Evolutionary conservation across 2,888 invertebrate genomes (phyloP).

Genomic region (Lysandra coridon): DNA sequence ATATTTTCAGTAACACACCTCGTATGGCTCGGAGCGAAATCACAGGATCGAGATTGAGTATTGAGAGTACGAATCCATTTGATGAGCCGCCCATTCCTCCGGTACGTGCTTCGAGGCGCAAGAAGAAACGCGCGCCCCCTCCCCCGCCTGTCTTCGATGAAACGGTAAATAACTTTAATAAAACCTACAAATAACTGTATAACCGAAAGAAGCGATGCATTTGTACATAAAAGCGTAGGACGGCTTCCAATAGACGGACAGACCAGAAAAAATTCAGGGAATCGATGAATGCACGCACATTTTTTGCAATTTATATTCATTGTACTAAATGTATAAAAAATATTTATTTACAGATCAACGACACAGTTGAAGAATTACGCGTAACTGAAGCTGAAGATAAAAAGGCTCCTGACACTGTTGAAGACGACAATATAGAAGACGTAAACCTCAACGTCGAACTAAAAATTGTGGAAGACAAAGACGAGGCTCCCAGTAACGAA

Average conservation of each 20-base stretch:
- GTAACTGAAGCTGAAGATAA: conserved; percentile 53
- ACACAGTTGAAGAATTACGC: conserved; percentile 55
- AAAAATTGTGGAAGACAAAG: conserved; percentile 75
- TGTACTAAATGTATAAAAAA: too few species aligned
- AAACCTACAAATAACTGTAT: too few species aligned
- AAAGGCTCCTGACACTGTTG: conserved; percentile 47
- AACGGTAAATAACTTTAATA: conserved; percentile 48
- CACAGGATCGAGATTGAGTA: conserved; percentile 79
- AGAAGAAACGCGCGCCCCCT: conserved; percentile 83
- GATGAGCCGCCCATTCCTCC: conserved; percentile 74
- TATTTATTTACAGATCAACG: conserved; percentile 54
- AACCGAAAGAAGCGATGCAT: too few species aligned
- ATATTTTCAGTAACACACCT: conserved; percentile 58
- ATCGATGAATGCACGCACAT: too few species aligned
- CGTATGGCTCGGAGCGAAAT: conserved; percentile 72
- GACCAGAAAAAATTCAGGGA: too few species aligned
- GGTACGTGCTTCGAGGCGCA: conserved; percentile 77
- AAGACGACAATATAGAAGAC: conserved; percentile 62
- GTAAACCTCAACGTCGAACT: conserved; percentile 67
- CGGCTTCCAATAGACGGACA: too few species aligned
- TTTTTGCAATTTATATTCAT: too few species aligned
- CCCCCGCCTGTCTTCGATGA: conserved; percentile 68
- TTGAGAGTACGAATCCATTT: conserved; percentile 82
- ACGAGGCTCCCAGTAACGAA: conserved; percentile 41
- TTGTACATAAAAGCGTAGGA: too few species aligned